These are phyloP conservation scores for Hoplostethus atlanticus DNA, from an alignment of 2,797 vertebrate genomes.

Conservation along the genomic window DNA sequence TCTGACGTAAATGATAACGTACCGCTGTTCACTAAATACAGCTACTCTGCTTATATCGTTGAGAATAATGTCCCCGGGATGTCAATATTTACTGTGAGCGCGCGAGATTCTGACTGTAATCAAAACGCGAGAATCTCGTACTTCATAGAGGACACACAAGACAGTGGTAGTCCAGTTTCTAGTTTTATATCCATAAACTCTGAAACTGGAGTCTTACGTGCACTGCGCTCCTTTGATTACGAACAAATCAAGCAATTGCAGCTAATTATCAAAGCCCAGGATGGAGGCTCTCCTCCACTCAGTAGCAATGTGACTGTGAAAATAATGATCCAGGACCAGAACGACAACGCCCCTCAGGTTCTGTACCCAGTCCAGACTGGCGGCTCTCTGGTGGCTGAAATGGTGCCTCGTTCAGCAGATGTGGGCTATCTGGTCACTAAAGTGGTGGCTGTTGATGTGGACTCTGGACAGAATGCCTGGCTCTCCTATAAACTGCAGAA, in stretches of 20 bases:
- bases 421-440: slow-evolving; percentile 85
- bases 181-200: slow-evolving; percentile 77
- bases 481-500: slow-evolving; percentile 86
- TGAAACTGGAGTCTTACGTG: slow-evolving; percentile 74
- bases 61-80: slow-evolving; percentile 74
- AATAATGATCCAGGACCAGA: too few relatives aligned
- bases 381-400: slow-evolving; percentile 80
- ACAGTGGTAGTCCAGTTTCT: slow-evolving; percentile 58
- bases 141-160: slow-evolving; percentile 51
- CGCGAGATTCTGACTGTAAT: slow-evolving; percentile 69
- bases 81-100: slow-evolving; percentile 66
- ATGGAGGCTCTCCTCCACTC: slow-evolving; percentile 74
- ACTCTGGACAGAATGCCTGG: slow-evolving; percentile 86
- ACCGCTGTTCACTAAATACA: slow-evolving; percentile 58
- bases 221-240: slow-evolving; percentile 84
- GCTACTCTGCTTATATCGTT: slow-evolving; percentile 50
- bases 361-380: too few relatives aligned
- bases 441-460: slow-evolving; percentile 75
- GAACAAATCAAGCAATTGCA: slow-evolving; percentile 72
- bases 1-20: slow-evolving; percentile 79
- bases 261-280: slow-evolving; percentile 73
- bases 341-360: too few relatives aligned
- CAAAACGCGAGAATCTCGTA: slow-evolving; percentile 81
- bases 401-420: slow-evolving; percentile 83
- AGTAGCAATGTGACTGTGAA: slow-evolving; percentile 53